Percentiles rank a stretch among this genome's conserved stretches.
These are phyloP conservation scores for Dermolepida albohirtum DNA, from an alignment of 2,888 invertebrate species.

Conservation along the genomic window DNA sequence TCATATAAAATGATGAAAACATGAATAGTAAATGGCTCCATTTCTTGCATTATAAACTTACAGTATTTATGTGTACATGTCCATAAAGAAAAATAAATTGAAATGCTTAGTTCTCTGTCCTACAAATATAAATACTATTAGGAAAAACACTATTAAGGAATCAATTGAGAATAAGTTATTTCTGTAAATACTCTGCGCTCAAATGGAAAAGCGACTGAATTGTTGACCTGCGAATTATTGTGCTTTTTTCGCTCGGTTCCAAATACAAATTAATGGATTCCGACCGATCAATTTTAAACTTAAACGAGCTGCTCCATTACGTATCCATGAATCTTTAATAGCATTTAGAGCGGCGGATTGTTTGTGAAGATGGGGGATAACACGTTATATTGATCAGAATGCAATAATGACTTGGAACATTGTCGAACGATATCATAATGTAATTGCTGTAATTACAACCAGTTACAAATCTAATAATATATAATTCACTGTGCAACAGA, in stretches of 20 bases:
- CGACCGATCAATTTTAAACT: slow-evolving; percentile 34
- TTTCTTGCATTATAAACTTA: too few relatives aligned
- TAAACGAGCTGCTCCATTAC: slow-evolving; percentile 32
- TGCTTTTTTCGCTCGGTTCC: slow-evolving; percentile 11
- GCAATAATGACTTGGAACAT: too few relatives aligned
- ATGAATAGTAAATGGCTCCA: too few relatives aligned
- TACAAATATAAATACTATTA: slow-evolving; percentile 9
- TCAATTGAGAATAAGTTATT: slow-evolving; percentile 19
- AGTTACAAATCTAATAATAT: too few relatives aligned
- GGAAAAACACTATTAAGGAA: slow-evolving; percentile 1
- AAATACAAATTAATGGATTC: slow-evolving; percentile 26
- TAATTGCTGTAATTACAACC: too few relatives aligned
- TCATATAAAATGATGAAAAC: too few relatives aligned
- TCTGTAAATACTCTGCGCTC: background rate
- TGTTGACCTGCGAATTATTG: slow-evolving; percentile 26
- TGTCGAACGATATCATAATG: too few relatives aligned
- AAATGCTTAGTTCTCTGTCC: slow-evolving; percentile 4
- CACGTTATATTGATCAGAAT: too few relatives aligned
- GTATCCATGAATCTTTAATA: slow-evolving; percentile 27
- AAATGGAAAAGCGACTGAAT: slow-evolving; percentile 20
- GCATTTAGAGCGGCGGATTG: slow-evolving; percentile 5
- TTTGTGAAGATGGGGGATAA: background rate
- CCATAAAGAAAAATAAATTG: background rate
- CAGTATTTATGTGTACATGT: too few relatives aligned
- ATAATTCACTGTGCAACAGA: background rate